Base-by-base conservation (phyloP, 2,888 invertebrate genomes). In the Dromius quadrimaculatus region DNA sequence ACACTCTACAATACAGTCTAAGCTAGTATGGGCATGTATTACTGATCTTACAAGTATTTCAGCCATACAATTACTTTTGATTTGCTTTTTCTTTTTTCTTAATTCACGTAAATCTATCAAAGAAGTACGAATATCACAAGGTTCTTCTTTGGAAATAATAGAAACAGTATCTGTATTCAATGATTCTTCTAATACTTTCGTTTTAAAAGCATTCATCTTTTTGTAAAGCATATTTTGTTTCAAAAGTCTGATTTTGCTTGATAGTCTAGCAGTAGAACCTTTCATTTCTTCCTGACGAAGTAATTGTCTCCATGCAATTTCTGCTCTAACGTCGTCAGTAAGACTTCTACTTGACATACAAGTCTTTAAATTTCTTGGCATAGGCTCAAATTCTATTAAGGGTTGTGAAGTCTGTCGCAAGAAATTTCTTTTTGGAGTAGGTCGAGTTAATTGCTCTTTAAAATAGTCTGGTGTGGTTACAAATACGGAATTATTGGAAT, bases 1-100 rank as follows among this genome's bases (percentile, higher is more conserved):
- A 1, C 83, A 83, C 77, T 88, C 88, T 3, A 85, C 83, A 43
- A 88, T 88, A 75, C 86, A 85, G 72, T 87, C 86, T 11, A 88
- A 81, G 77, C 86, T 87, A 2, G 86, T 86, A 43, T 86, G 86
- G 2, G 85, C 87, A 68, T 86, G 85, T 74, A 88, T 85, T 1
- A 90, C 86, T 1, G 90, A 89, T 72, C 88, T 84, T 5, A 90
- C 90, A 13, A 91, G 81, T 50, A 90, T 83, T 9, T 90, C 87
- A 0, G 89, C 89, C 86, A 91, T 89, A 0, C 87, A 86, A 63
- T 86, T 86, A 1, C 85, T 86, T 17, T 22, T 8, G 78, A 78
- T 75, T 86, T 85, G 32, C 72, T 71, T 57, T 69, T 69, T 69
- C 71, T 73, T 38, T 59, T 71, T 45, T 38, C 47, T 81, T 80